A percentile compares a stretch with the other conserved stretches of the same genome.
Evolutionary conservation across 2,113 vertebrate genomes (phyloP).

Genomic region (Steatornis caripensis): DNA sequence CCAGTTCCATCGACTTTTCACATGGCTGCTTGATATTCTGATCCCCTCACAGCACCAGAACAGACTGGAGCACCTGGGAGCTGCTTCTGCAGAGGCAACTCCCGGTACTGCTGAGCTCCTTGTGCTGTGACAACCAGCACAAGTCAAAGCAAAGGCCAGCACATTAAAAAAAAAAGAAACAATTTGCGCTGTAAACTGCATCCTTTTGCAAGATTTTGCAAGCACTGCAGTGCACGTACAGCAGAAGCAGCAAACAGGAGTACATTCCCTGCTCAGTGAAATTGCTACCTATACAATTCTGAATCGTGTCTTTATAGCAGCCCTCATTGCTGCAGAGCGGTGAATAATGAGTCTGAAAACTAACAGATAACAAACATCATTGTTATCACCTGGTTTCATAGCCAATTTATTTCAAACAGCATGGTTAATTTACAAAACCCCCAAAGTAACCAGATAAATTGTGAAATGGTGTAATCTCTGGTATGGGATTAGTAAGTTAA

Average conservation of each 20-base stretch:
- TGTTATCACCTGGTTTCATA: not conserved
- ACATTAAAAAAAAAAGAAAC: not conserved
- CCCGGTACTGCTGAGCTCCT: not conserved
- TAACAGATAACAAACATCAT: not conserved
- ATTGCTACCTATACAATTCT: fast-evolving
- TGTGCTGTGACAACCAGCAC: not conserved
- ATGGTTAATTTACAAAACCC: not conserved
- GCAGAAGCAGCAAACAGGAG: not conserved
- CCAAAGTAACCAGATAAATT: not conserved
- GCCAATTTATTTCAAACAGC: not conserved
- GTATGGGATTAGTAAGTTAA: not conserved
- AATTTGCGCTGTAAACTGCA: not conserved
- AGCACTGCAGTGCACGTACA: fast-evolving
- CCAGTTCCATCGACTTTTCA: not conserved
- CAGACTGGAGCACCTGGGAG: not conserved
- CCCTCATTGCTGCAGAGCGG: not conserved
- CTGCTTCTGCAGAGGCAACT: not conserved
- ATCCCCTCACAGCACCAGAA: not conserved
- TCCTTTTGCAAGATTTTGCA: not conserved
- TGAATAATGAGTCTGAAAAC: not conserved
- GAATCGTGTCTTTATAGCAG: not conserved
- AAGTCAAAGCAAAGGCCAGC: not conserved
- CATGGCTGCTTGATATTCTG: not conserved
- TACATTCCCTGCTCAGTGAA: not conserved
- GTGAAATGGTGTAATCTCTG: not conserved